phyloP scores from a whole-genome alignment of 2,113 vertebrate genomes.

The Protobothrops mucrosquamatus region DNA sequence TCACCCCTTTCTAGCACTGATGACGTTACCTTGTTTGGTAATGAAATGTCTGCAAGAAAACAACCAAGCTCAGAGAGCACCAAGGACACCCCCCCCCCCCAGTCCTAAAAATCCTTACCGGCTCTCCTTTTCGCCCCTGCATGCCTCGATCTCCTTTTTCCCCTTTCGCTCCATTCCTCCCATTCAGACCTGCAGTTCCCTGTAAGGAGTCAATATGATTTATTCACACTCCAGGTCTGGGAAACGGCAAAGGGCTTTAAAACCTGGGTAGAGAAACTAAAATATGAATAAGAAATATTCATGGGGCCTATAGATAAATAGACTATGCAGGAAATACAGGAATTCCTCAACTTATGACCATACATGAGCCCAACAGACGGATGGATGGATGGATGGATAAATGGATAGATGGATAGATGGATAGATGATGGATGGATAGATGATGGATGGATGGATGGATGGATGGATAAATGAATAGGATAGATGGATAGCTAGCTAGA shows the following conservation, averaged over 20 bases:
- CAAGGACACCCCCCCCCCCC: neutral
- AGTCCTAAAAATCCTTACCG: slow-evolving; percentile 58
- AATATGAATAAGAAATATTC: neutral
- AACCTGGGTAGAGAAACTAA: neutral
- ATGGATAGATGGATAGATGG: too few species aligned
- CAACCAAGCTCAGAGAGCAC: too few species aligned
- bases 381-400: too few species aligned
- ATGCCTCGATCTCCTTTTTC: slow-evolving; percentile 79
- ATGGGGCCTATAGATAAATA: neutral
- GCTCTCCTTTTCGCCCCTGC: slow-evolving; percentile 75
- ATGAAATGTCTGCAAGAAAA: too few species aligned
- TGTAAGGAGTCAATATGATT: slow-evolving; percentile 46
- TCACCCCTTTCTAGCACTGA: too few species aligned
- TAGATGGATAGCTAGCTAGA: too few species aligned
- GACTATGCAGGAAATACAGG: neutral
- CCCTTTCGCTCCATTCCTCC: slow-evolving; percentile 78
- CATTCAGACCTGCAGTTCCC: slow-evolving; percentile 79
- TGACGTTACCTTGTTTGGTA: too few species aligned
- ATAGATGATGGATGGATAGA: too few species aligned
- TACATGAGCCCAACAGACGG: too few species aligned
- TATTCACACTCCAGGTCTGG: neutral
- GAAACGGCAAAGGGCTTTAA: neutral
- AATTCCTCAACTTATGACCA: too few species aligned
- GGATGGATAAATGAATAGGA: too few species aligned
- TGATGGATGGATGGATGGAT: too few species aligned